phyloP scores from a whole-genome alignment of 2,888 invertebrate species.

The Trissolcus brochymenae region DNA sequence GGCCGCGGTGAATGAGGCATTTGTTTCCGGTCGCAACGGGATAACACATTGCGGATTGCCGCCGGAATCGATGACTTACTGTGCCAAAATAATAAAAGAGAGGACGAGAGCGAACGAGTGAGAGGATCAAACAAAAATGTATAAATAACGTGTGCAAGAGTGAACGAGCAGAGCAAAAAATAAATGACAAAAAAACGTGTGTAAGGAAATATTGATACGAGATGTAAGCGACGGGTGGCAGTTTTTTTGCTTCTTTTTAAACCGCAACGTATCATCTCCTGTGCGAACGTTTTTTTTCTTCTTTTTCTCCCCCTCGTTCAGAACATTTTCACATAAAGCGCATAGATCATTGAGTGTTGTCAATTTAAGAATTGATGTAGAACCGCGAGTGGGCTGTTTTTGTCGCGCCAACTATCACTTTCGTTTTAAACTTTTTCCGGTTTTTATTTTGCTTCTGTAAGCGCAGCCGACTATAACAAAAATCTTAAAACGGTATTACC shows the following conservation, averaged over 20 bases:
- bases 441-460: conserved; percentile 62
- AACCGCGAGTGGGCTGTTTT: conserved; percentile 33
- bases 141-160: conserved; percentile 34
- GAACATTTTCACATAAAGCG: conserved; percentile 52
- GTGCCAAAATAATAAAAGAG: conserved; percentile 65
- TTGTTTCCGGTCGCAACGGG: conserved; percentile 62
- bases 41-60: conserved; percentile 62
- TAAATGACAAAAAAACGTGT: not conserved
- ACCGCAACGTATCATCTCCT: conserved; percentile 50
- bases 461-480: conserved; percentile 63
- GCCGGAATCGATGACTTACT: conserved; percentile 64
- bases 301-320: conserved; percentile 23
- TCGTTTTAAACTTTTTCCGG: conserved; percentile 49
- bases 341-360: conserved; percentile 57
- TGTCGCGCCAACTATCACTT: conserved; percentile 32
- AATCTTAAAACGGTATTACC: conserved; percentile 26
- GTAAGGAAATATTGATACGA: conserved; percentile 4
- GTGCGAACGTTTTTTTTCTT: conserved; percentile 16
- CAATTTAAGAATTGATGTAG: conserved; percentile 55
- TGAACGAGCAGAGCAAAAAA: conserved; percentile 13
- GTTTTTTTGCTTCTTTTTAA: conserved; percentile 55
- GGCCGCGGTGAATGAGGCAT: conserved; percentile 68
- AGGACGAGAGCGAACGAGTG: conserved; percentile 16
- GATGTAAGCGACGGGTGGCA: conserved; percentile 27
- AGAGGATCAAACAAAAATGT: conserved; percentile 18